Base-by-base conservation (phyloP, 1,140 invertebrate genomes). In the Lucilia sericata region DNA sequence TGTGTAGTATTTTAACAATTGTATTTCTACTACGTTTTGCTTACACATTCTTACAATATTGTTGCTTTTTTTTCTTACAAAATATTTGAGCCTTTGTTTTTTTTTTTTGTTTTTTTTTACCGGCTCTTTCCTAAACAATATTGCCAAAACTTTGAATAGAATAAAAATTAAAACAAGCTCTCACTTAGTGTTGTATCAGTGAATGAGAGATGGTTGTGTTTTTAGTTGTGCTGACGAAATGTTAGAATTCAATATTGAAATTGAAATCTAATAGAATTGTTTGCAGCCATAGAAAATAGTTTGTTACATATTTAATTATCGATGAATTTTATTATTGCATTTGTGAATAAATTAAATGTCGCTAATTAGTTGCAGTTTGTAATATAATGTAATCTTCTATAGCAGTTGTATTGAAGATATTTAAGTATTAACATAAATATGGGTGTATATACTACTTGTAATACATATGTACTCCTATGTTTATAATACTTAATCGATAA, bases 161-260 rank as follows among this genome's bases (percentile, higher is more conserved):
- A 60, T n/a, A n/a, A n/a, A 0, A 42, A n/a, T 17, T 17, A 5
- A 17, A 17, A 17, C 14, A n/a, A 51, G 14, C 55, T 60, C 55
- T 60, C 55, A n/a, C 8, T 17, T n/a, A n/a, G n/a, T 60, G 55
- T 60, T n/a, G 14, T 14, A n/a, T 14, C 14, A 60, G 13, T 60
- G n/a, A n/a, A 14, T 60, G 55, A 60, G 55, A 17, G 17, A 17
- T 17, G 55, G 2, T 60, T n/a, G 55, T 60, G 13, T n/a, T 60
- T 17, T 60, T 60, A 30, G 25, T 30, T 60, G 3, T n/a, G 55
- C 55, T 60, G 55, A 60, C 55, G 55, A 60, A 60, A 60, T 60
- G 55, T 60, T 60, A 60, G 14, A 60, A 60, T 60, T 60, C 14
- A 60, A 60, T 60, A 60, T 60, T 60, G 55, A 60, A 60, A 60